Base-by-base conservation (phyloP, 2,797 vertebrate species). In the Champsocephalus esox region DNA sequence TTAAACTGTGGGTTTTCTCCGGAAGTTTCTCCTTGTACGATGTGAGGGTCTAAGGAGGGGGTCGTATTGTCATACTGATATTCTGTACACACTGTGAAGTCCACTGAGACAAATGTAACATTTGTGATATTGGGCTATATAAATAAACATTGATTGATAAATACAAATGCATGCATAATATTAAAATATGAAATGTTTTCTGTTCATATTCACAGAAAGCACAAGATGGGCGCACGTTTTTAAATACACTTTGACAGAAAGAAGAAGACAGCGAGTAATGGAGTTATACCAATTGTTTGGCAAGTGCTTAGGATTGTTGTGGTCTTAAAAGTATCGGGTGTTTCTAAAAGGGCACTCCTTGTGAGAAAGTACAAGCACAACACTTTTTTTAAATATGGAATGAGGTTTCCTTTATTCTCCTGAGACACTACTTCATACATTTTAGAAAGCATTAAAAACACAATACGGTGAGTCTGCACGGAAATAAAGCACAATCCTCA, bases 301-400 rank as follows among this genome's bases (percentile, higher is more conserved):
- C 76, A 77, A 32, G 38, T 32, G 70, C 41, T 84, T 48, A 45
- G 62, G 77, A 79, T 75, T 86, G 64, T 50, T 88, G 88, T 59
- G 82, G 80, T 76, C 24, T 78, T 58, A 59, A 61, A 87, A 90
- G 74, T 81, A 78, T 12, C 82, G 73, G 69, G 13, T 79, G 76
- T 72, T 76, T 76, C 75, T 64, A 44, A 68, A 68, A 85, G 70
- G 72, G 75, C 51, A 65, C 65, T 80, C 70, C 52, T 79, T 41
- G 1, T 79, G 72, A 77, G 64, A 84, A 76, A 71, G 49, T 13
- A 38, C 32, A 45, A 24, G 24, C 21, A 66, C 63, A 56, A 12
- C 1, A 44, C 38, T 24, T 58, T 43, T 45, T 41, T 59, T 67
- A 73, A 80, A 83, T 75, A 75, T 55, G 11, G 38, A 85, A 63